Conservation (phyloP, 2,888 invertebrate genomes). For the Synanthedon vespiformis region DNA sequence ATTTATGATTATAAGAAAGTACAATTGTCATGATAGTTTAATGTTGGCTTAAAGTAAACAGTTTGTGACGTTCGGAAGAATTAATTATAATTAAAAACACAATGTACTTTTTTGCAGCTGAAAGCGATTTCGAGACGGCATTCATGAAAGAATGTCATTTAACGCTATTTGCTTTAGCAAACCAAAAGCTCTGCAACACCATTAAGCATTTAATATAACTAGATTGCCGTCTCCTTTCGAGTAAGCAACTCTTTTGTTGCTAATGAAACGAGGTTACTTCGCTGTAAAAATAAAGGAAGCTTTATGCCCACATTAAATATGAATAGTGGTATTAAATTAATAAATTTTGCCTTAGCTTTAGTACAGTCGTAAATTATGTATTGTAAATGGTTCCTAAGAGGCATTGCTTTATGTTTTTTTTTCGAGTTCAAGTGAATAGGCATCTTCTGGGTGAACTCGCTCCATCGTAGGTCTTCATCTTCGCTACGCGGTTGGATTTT, state of each 20-base stretch:
- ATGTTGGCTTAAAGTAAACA: too few relatives aligned
- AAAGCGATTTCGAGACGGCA: not conserved
- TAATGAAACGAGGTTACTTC: slow-evolving; percentile 33
- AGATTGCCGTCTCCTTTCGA: slow-evolving; percentile 8
- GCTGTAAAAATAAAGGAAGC: slow-evolving; percentile 24
- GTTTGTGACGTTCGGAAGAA: not conserved
- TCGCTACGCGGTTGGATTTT: too few relatives aligned
- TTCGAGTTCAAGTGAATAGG: not conserved
- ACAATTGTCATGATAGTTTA: too few relatives aligned
- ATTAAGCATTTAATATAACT: slow-evolving; percentile 19
- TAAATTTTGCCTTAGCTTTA: not conserved
- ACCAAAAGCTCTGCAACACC: slow-evolving; percentile 5
- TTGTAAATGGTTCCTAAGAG: not conserved
- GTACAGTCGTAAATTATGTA: not conserved
- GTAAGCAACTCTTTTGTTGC: slow-evolving; percentile 23
- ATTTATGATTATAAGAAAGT: too few relatives aligned
- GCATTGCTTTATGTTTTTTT: not conserved
- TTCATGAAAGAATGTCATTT: not conserved
- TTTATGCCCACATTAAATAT: not conserved
- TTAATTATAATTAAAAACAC: slow-evolving; percentile 1
- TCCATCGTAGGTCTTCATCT: too few relatives aligned
- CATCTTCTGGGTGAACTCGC: too few relatives aligned
- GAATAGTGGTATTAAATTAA: not conserved
- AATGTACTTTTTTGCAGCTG: not conserved
- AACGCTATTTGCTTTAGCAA: not conserved